Conservation (phyloP, 2,797 vertebrate species). For the Danio jaintianensis region DNA sequence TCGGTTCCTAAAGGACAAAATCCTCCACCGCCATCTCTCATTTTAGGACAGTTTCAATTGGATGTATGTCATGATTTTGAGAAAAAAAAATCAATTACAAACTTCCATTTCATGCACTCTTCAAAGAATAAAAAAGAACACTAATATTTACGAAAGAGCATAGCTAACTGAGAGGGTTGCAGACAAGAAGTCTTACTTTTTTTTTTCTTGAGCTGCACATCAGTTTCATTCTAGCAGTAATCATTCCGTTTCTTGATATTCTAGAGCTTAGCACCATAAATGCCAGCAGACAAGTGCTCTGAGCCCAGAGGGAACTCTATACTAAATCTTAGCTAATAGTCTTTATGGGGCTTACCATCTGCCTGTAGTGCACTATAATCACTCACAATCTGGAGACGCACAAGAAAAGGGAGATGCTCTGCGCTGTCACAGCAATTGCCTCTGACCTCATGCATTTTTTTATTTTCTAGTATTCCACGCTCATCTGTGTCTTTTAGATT, state of each 20-base stretch:
- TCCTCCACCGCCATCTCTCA: too few relatives aligned
- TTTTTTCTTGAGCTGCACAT: neutral
- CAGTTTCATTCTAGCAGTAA: neutral
- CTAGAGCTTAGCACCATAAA: constrained; percentile 25
- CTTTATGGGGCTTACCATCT: constrained; percentile 60
- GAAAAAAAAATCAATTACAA: too few relatives aligned
- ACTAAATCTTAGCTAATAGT: constrained; percentile 62
- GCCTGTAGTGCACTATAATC: constrained; percentile 47
- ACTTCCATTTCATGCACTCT: too few relatives aligned
- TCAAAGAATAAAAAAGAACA: neutral
- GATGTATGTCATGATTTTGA: too few relatives aligned
- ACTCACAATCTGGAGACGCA: constrained; percentile 29
- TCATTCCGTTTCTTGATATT: constrained; percentile 11
- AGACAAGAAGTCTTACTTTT: neutral
- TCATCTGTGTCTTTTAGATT: constrained; percentile 13
- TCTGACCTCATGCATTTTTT: constrained; percentile 25
- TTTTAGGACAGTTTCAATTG: too few relatives aligned
- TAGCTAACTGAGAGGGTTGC: neutral
- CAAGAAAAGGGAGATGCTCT: constrained; percentile 21
- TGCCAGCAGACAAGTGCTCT: constrained; percentile 13
- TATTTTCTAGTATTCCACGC: neutral
- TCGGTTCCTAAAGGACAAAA: too few relatives aligned
- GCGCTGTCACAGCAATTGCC: neutral
- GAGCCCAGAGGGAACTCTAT: constrained; percentile 42
- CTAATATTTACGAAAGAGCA: neutral